Evolutionary conservation across 1,140 invertebrate genomes (phyloP), one percentile per base, ranked within the genome.

Genomic region (Papilio polytes): DNA sequence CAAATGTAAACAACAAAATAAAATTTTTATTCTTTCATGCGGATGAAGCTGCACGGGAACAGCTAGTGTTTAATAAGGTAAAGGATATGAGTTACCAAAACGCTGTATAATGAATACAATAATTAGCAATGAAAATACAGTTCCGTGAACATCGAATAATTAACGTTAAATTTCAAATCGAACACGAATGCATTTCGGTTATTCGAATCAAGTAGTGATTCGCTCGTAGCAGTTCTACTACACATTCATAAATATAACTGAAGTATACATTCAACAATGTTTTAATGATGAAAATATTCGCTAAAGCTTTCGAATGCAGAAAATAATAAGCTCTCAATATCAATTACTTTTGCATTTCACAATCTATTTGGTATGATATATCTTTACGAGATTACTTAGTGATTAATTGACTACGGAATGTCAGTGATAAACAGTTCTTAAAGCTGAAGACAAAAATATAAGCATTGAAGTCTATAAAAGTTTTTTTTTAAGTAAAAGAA

Each of bases 161-260:
- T 22, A 9, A 59, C 56, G 20, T 63, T 18, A 59, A 20, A 26
- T 63, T 63, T 20, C n/a, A 56, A 56, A 56, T 7, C n/a, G 59
- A 63, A 63, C 26, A 31, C 3, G 12, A 26, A 26, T 63, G 15
- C 8, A 63, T 63, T 26, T 63, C 12, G 10, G 12, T 63, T 63
- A 63, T 63, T 63, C 59, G 59, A 22, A 63, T 26, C 22, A 31
- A 26, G 59, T 63, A 63, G 20, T 22, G 56, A 63, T 63, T 56
- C 18, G 53, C 15, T 20, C 53, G 7, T 56, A n/a, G 18, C 53
- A 8, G 36, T 41, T 8, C 0, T 41, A 41, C 36, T 8, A 41
- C 36, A 41, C n/a, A 56, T 48, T 2, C 15, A 12, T 1, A 56
- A 63, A 63, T 31, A 4, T 9, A 22, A 26, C 59, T 63, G 59